These are phyloP conservation scores for Amniataba percoides DNA, from an alignment of 2,797 vertebrate genomes.

Conservation along the genomic window DNA sequence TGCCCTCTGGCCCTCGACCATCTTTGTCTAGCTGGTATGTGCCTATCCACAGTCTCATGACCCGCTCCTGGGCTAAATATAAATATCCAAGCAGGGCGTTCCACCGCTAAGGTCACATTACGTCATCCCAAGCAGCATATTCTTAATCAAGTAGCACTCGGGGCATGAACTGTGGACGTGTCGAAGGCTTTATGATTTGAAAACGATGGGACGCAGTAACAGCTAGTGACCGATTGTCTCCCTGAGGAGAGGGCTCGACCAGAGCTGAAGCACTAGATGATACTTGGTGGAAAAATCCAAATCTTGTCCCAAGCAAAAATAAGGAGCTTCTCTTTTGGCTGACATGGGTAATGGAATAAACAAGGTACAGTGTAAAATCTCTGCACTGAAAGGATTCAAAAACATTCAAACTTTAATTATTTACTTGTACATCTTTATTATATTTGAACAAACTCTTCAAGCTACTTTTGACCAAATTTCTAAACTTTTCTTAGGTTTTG, in stretches of 20 bases:
- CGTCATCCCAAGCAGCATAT: constrained; percentile 55
- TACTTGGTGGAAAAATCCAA: too few species aligned
- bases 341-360: constrained; percentile 84
- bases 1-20: constrained; percentile 55
- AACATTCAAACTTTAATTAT: neutral
- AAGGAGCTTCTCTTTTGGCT: neutral
- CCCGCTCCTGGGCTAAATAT: constrained; percentile 73
- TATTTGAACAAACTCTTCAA: neutral
- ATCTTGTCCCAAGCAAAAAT: neutral
- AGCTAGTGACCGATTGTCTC: neutral
- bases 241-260: neutral
- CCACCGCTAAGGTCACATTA: constrained; percentile 71
- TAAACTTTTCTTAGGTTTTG: constrained; percentile 85
- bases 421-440: too few species aligned
- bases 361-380: constrained; percentile 72
- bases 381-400: neutral
- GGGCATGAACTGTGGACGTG: neutral
- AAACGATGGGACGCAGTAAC: constrained; percentile 1
- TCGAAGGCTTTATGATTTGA: constrained; percentile 45
- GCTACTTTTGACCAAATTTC: neutral
- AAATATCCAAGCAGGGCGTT: constrained; percentile 49
- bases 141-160: constrained; percentile 39
- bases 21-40: constrained; percentile 77
- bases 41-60: constrained; percentile 65
- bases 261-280: neutral